phyloP scores from a whole-genome alignment of 2,113 vertebrate genomes.

The Scortum barcoo region DNA sequence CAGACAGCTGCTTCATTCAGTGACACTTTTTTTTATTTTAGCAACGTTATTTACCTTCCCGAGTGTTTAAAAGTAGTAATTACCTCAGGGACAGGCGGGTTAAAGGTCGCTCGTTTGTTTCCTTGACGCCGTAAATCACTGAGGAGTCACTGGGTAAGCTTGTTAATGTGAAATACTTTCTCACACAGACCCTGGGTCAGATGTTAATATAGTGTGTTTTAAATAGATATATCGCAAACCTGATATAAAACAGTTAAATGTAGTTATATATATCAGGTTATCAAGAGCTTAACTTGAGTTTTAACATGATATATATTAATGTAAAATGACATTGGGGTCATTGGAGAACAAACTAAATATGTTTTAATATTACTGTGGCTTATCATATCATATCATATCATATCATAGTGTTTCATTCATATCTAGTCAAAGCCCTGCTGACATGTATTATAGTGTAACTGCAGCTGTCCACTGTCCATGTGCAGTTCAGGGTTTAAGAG shows the following conservation, averaged over 20 bases:
- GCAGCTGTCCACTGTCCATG: not conserved
- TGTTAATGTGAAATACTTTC: not conserved
- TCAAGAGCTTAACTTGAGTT: not conserved
- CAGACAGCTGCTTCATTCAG: accelerated
- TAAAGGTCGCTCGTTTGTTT: too few relatives aligned
- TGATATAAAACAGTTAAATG: not conserved
- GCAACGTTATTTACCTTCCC: too few relatives aligned
- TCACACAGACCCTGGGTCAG: not conserved
- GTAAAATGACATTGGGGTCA: not conserved
- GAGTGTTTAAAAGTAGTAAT: accelerated
- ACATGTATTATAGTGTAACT: not conserved
- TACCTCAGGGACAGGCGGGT: too few relatives aligned
- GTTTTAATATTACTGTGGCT: not conserved
- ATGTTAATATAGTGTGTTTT: not conserved
- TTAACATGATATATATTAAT: not conserved
- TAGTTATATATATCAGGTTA: not conserved
- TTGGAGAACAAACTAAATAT: not conserved
- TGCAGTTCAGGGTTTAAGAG: not conserved
- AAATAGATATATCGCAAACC: too few relatives aligned
- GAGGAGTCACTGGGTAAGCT: not conserved
- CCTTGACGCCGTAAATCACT: not conserved
- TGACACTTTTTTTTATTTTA: not conserved
- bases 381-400: not conserved
- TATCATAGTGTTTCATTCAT: not conserved
- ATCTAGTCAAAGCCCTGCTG: not conserved